These are phyloP conservation scores for Rhabdophis nuchalis DNA, from an alignment of 2,797 vertebrate genomes.

Conservation along the genomic window DNA sequence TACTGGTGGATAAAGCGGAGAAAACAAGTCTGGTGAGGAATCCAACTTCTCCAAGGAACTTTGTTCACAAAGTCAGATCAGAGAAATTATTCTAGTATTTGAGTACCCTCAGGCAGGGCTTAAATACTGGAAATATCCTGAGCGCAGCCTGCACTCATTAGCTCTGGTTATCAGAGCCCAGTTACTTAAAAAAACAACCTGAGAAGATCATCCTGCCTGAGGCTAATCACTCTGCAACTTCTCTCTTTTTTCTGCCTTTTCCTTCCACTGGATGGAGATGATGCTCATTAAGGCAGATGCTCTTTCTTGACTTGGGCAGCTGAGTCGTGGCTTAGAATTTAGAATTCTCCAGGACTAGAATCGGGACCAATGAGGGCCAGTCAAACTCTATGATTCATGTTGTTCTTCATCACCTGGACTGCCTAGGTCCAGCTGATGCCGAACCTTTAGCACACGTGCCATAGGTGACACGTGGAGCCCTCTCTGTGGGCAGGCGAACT, in stretches of 20 bases:
- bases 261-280: not conserved
- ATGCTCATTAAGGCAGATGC: not conserved
- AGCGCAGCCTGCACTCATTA: not conserved
- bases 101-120: not conserved
- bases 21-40: not conserved
- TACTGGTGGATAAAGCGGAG: not conserved
- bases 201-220: not conserved
- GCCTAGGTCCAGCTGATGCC: not conserved
- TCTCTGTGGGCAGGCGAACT: no score
- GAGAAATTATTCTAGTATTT: not conserved
- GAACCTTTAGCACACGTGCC: no score
- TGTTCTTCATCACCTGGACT: not conserved
- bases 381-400: not conserved
- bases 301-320: not conserved
- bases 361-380: not conserved
- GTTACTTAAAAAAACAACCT: not conserved
- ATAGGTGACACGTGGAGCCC: no score
- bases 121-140: not conserved
- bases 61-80: not conserved
- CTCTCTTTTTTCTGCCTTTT: not conserved
- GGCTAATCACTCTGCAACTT: not conserved
- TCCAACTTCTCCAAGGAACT: not conserved
- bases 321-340: not conserved
- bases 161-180: not conserved
- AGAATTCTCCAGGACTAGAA: not conserved